Percentiles rank a stretch among this genome's conserved stretches.
These are phyloP conservation scores for Mycetomoellerius zeteki DNA, from an alignment of 1,140 invertebrate genomes.

Conservation along the genomic window DNA sequence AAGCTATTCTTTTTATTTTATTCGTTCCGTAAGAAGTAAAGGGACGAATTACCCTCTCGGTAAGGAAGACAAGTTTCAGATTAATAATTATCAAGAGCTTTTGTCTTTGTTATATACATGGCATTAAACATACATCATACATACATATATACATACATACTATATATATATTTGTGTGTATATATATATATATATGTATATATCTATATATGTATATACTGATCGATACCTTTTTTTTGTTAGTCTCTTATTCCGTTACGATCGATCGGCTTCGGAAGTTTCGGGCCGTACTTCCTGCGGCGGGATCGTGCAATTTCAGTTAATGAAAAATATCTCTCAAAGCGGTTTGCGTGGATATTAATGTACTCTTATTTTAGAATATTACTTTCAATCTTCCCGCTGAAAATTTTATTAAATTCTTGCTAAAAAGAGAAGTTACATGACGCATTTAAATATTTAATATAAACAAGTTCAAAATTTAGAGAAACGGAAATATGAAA, in stretches of 20 bases:
- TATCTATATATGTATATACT: not conserved
- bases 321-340: slow-evolving; percentile 64
- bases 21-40: not conserved
- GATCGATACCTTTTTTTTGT: slow-evolving; percentile 35
- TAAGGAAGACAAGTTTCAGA: slow-evolving; percentile 70
- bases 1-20: not conserved
- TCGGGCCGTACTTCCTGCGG: slow-evolving; percentile 53
- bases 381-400: slow-evolving; percentile 33
- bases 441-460: not conserved
- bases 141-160: not conserved
- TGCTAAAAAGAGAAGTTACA: not conserved
- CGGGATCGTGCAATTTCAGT: not conserved
- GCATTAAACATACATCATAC: slow-evolving; percentile 41
- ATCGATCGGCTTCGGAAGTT: slow-evolving; percentile 69
- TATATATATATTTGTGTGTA: too few relatives aligned
- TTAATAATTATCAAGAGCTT: slow-evolving; percentile 82
- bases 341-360: slow-evolving; percentile 47
- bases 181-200: too few relatives aligned
- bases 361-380: slow-evolving; percentile 44
- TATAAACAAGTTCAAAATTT: not conserved
- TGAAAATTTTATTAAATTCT: slow-evolving; percentile 6
- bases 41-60: not conserved
- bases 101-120: slow-evolving; percentile 77
- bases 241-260: slow-evolving; percentile 59
- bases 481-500: not conserved